Percentiles rank a stretch among this genome's conserved stretches.
These are phyloP conservation scores for Holacanthella duospinosa DNA, from an alignment of 2,888 invertebrate genomes.

Conservation along the genomic window DNA sequence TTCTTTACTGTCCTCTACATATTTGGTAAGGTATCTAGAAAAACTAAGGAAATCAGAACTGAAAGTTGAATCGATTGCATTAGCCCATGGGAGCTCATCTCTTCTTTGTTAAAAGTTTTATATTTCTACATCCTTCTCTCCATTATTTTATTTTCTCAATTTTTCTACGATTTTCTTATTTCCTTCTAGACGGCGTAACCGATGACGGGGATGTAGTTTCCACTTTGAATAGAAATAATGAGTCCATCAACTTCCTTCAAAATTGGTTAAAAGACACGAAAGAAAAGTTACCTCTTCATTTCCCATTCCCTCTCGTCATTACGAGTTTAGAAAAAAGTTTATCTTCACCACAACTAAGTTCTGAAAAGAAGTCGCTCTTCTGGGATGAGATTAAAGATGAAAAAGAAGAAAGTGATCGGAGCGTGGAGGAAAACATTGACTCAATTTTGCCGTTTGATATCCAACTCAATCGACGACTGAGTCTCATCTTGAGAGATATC, in stretches of 20 bases:
- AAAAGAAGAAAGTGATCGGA: slow-evolving; percentile 5
- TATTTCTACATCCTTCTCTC: too few species aligned
- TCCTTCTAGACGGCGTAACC: slow-evolving; percentile 10
- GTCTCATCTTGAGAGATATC: slow-evolving; percentile 9
- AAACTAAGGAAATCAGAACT: neutral
- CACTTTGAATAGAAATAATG: neutral
- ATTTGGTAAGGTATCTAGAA: slow-evolving; percentile 12
- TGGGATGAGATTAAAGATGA: neutral
- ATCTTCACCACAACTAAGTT: neutral
- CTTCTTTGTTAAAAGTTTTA: too few species aligned
- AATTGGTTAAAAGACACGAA: slow-evolving; percentile 21
- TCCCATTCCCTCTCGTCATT: slow-evolving; percentile 25
- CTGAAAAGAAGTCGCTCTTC: neutral
- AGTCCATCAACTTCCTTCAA: slow-evolving; percentile 12
- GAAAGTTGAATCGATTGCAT: too few species aligned
- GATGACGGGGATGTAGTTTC: slow-evolving; percentile 18
- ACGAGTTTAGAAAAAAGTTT: slow-evolving; percentile 24
- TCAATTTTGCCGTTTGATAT: slow-evolving; percentile 27
- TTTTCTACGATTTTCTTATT: neutral
- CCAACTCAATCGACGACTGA: slow-evolving; percentile 12
- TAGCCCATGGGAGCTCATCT: too few species aligned
- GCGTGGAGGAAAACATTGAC: neutral
- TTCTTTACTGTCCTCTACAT: slow-evolving; percentile 16
- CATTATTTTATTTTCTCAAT: too few species aligned
- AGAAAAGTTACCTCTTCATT: slow-evolving; percentile 11